phyloP scores from a whole-genome alignment of 2,113 vertebrate genomes.

The Ifrita kowaldi region DNA sequence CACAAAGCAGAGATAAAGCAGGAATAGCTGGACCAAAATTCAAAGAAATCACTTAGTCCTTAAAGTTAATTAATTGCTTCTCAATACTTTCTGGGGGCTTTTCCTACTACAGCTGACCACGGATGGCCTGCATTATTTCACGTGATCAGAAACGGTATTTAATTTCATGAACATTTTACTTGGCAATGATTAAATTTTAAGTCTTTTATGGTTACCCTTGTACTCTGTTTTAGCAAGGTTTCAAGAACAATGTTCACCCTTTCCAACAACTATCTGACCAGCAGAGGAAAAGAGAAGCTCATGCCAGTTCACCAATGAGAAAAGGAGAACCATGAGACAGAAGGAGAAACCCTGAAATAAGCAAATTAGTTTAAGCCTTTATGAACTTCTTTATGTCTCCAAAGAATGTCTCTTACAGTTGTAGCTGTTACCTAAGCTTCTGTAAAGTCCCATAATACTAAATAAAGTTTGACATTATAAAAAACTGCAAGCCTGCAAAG shows the following conservation, averaged over 20 bases:
- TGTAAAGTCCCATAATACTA: background rate
- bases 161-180: slow-evolving; percentile 47
- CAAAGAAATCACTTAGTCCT: slow-evolving; percentile 48
- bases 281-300: background rate
- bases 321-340: background rate
- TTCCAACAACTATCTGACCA: background rate
- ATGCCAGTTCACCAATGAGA: background rate
- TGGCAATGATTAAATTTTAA: background rate
- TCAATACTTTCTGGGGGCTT: background rate
- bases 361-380: background rate
- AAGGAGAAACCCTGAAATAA: background rate
- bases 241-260: background rate
- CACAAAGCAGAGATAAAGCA: slow-evolving; percentile 13
- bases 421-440: background rate
- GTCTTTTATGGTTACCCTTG: background rate
- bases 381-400: background rate
- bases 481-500: background rate
- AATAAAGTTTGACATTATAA: background rate
- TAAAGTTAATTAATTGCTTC: slow-evolving; percentile 59
- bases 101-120: background rate
- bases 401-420: background rate
- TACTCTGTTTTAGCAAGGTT: background rate
- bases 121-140: background rate
- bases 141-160: slow-evolving; percentile 43
- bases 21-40: slow-evolving; percentile 35